phyloP scores from a whole-genome alignment of 1,140 invertebrate genomes.

The Pseudomyrmex concolor region DNA sequence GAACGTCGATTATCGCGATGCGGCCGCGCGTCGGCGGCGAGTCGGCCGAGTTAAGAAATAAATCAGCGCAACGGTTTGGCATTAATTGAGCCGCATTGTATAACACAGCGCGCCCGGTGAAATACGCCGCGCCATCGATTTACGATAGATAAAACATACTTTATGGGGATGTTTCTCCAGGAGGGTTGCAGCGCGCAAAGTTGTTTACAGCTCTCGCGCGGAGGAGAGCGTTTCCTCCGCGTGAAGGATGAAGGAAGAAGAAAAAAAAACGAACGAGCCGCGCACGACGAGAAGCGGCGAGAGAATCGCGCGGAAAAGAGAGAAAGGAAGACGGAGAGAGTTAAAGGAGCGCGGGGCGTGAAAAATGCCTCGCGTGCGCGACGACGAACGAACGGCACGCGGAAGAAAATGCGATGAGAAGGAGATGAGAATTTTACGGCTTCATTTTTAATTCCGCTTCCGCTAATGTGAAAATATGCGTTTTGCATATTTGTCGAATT shows the following conservation, averaged over 20 bases:
- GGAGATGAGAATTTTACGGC: neutral
- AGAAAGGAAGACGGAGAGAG: neutral
- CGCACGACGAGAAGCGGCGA: neutral
- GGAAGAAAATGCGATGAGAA: constrained; percentile 1
- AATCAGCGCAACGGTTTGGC: constrained; percentile 83
- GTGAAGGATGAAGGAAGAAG: constrained; percentile 33
- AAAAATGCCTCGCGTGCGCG: constrained; percentile 49
- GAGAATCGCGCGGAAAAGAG: constrained; percentile 8
- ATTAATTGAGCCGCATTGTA: constrained; percentile 85
- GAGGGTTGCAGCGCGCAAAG: constrained; percentile 69
- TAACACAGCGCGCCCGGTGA: constrained; percentile 78
- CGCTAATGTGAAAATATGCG: neutral
- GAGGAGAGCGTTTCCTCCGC: constrained; percentile 38
- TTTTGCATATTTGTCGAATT: neutral
- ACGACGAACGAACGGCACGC: constrained; percentile 23
- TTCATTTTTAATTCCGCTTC: constrained; percentile 28
- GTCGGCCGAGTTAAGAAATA: constrained; percentile 80
- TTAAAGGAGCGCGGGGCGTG: constrained; percentile 9
- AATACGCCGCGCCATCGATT: constrained; percentile 83
- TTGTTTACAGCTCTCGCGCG: constrained; percentile 79
- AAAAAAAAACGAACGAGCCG: neutral
- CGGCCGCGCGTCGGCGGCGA: constrained; percentile 45
- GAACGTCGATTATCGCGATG: constrained; percentile 70
- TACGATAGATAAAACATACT: constrained; percentile 85
- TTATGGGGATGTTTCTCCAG: constrained; percentile 83